Conservation (phyloP, 2,888 invertebrate genomes). For the Dorcus parallelipipedus region DNA sequence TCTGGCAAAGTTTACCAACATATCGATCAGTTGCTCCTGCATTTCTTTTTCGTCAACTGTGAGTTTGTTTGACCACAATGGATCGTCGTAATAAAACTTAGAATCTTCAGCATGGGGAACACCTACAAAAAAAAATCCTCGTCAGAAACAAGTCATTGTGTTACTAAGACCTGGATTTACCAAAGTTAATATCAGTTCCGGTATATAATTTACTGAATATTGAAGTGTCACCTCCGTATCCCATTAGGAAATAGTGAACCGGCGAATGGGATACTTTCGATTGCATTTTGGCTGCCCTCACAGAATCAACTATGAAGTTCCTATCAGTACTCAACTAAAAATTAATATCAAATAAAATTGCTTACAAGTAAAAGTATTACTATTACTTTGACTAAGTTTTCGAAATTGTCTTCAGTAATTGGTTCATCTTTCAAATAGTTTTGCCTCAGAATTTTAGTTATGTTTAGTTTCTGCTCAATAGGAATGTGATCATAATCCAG, state of each 20-base stretch:
- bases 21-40: constrained; percentile 8
- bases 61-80: neutral
- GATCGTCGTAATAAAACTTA: constrained; percentile 6
- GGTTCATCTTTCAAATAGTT: constrained; percentile 55
- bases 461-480: constrained; percentile 43
- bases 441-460: constrained; percentile 54
- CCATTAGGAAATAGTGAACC: constrained; percentile 53
- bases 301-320: constrained; percentile 55
- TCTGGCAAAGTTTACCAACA: constrained; percentile 11
- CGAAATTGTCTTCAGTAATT: constrained; percentile 26
- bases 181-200: neutral
- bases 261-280: constrained; percentile 54
- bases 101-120: constrained; percentile 8
- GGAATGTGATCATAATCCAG: constrained; percentile 61
- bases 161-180: neutral
- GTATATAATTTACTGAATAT: neutral
- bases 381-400: constrained; percentile 32
- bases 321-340: constrained; percentile 60
- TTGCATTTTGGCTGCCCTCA: constrained; percentile 56
- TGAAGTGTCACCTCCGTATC: constrained; percentile 7
- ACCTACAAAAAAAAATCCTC: neutral
- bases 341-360: constrained; percentile 14
- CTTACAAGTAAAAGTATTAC: constrained; percentile 14
- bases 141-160: neutral
- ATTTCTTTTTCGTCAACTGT: constrained; percentile 3